Percentiles rank a stretch among this genome's conserved stretches.
Evolutionary conservation across 2,113 vertebrate genomes (phyloP).

Genomic region (Periophthalmus modestus): DNA sequence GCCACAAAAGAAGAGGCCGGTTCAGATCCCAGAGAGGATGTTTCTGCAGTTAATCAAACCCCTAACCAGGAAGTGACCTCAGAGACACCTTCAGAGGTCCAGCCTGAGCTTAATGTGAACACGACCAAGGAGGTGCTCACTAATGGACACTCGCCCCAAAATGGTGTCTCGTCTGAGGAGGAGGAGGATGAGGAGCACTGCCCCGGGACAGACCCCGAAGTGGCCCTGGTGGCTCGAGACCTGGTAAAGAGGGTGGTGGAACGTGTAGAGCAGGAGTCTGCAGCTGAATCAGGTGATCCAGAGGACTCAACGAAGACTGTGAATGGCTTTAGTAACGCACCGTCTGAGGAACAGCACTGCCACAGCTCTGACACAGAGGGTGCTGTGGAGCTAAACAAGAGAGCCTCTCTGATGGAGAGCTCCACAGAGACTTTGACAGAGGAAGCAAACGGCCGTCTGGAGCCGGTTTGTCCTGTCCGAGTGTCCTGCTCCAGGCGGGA

Average conservation of each 20-base stretch:
- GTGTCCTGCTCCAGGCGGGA: constrained; percentile 60
- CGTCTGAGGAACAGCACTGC: constrained; percentile 42
- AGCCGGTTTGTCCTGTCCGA: constrained; percentile 38
- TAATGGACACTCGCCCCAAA: constrained; percentile 53
- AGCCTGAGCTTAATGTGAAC: constrained; percentile 15
- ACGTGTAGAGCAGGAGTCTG: constrained; percentile 12
- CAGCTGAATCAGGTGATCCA: constrained; percentile 12
- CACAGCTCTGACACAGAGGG: constrained; percentile 40
- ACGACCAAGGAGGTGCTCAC: constrained; percentile 15
- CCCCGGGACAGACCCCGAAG: constrained; percentile 19
- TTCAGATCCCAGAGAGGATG: constrained; percentile 66
- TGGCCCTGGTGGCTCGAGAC: constrained; percentile 14
- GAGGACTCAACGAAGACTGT: constrained; percentile 62
- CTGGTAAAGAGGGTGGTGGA: constrained; percentile 34
- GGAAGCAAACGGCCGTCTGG: constrained; percentile 70
- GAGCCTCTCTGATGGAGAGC: constrained; percentile 79
- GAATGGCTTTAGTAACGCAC: constrained; percentile 55
- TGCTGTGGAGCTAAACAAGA: constrained; percentile 64
- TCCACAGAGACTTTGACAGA: constrained; percentile 88
- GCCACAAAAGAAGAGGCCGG: constrained; percentile 86
- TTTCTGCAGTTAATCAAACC: background rate
- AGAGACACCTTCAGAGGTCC: constrained; percentile 22
- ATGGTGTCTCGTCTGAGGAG: constrained; percentile 8
- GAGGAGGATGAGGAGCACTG: constrained; percentile 24
- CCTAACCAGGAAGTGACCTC: constrained; percentile 19